Evolutionary conservation across 2,888 invertebrate species (phyloP).

Genomic region (Fragum fragum): DNA sequence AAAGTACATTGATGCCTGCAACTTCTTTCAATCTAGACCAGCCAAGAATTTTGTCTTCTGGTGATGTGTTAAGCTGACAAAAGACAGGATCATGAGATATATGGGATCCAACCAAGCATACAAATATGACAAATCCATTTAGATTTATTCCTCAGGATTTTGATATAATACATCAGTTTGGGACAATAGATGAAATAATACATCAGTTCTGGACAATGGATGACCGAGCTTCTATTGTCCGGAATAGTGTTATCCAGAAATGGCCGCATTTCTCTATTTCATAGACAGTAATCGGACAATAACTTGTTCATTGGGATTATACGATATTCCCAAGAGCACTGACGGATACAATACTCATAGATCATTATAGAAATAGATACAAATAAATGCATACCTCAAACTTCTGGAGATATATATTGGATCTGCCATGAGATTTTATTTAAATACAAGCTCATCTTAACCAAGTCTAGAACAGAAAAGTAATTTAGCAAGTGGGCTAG

Average conservation of each 20-base stretch:
- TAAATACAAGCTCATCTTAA: too few relatives aligned
- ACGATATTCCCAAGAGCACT: background rate
- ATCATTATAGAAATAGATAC: background rate
- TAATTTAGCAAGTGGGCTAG: too few relatives aligned
- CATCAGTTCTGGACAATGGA: conserved; percentile 22
- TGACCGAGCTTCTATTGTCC: conserved; percentile 14
- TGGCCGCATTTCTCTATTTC: conserved; percentile 2
- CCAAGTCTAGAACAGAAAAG: too few relatives aligned
- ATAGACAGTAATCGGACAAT: conserved; percentile 1
- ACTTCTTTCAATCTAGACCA: too few relatives aligned
- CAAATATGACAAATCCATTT: conserved; percentile 22
- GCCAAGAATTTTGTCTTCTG: too few relatives aligned
- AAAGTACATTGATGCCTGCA: too few relatives aligned
- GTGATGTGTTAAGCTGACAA: too few relatives aligned
- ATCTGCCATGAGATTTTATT: too few relatives aligned
- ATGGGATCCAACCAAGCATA: background rate
- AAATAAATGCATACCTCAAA: too few relatives aligned
- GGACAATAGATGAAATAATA: conserved; percentile 21
- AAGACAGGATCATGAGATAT: background rate
- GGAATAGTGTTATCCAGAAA: background rate
- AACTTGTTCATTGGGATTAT: background rate
- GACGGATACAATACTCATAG: background rate
- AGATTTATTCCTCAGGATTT: conserved; percentile 3
- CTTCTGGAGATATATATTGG: too few relatives aligned
- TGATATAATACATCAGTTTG: conserved; percentile 2